phyloP scores from a whole-genome alignment of 2,888 invertebrate species.

The Thera britannica region DNA sequence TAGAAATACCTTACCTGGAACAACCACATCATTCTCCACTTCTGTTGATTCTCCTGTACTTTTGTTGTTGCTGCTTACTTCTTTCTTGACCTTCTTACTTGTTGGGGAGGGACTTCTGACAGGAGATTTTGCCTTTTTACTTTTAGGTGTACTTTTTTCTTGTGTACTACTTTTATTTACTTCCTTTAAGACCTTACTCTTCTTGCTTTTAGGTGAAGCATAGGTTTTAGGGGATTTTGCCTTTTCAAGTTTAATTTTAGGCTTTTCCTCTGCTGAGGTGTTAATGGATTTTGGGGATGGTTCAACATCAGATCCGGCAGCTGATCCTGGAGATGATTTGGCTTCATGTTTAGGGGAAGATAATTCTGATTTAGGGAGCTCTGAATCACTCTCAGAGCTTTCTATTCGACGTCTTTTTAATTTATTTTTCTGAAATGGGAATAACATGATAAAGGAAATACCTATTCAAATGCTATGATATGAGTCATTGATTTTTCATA shows the following conservation, averaged over 20 bases:
- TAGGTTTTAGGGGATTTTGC: conserved; percentile 59
- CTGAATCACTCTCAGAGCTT: conserved; percentile 70
- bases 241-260: conserved; percentile 55
- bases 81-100: conserved; percentile 38
- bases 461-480: too few relatives aligned
- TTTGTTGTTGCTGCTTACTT: conserved; percentile 28
- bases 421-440: conserved; percentile 59
- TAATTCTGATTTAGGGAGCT: conserved; percentile 33
- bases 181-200: conserved; percentile 33
- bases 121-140: conserved; percentile 10
- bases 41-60: conserved; percentile 29
- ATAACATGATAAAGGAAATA: neutral
- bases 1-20: conserved; percentile 50
- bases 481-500: neutral
- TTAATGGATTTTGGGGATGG: conserved; percentile 8
- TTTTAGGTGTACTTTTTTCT: conserved; percentile 3
- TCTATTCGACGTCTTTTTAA: conserved; percentile 70
- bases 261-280: conserved; percentile 27
- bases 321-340: conserved; percentile 17
- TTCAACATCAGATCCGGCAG: conserved; percentile 23
- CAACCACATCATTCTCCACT: conserved; percentile 38
- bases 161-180: conserved; percentile 19
- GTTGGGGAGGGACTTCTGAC: conserved; percentile 25
- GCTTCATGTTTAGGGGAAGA: conserved; percentile 10
- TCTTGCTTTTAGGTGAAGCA: conserved; percentile 63